Evolutionary conservation across 64 coral and sea anemone species (phyloP).

Genomic region (Pocillopora verrucosa): DNA sequence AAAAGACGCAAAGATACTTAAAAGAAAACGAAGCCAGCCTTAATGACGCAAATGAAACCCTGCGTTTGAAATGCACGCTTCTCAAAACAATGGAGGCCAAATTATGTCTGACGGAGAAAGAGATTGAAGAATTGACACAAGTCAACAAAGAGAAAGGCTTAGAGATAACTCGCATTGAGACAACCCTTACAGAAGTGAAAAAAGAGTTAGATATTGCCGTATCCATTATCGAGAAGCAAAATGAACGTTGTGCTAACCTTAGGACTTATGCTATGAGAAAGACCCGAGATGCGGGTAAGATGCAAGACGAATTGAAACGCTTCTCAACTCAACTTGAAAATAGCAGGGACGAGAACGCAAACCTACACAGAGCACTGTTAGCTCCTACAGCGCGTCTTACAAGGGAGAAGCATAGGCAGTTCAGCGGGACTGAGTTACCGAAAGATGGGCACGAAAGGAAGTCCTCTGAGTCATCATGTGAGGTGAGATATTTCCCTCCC

Average conservation of each 20-base stretch:
- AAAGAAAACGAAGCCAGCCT: neutral
- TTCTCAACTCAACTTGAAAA: neutral
- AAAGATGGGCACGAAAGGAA: too few species aligned
- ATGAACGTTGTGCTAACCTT: neutral
- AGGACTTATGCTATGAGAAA: neutral
- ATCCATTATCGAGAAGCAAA: neutral
- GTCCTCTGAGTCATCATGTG: too few species aligned
- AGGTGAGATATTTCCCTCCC: too few species aligned
- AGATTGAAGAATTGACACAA: neutral
- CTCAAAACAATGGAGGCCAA: neutral
- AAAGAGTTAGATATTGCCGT: neutral
- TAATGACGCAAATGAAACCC: neutral
- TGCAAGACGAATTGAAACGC: neutral
- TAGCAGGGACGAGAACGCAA: neutral
- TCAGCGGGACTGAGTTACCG: too few species aligned
- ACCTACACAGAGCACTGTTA: neutral
- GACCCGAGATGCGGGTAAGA: neutral
- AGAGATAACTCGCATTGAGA: neutral
- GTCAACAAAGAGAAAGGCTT: neutral
- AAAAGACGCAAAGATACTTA: neutral
- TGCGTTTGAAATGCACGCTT: slow-evolving; percentile 1
- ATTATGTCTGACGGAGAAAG: neutral
- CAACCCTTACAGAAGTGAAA: neutral
- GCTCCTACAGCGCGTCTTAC: neutral
- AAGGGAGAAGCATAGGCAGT: too few species aligned